These are phyloP conservation scores for Hybos culiciformis DNA, from an alignment of 2,888 invertebrate genomes.

Conservation along the genomic window DNA sequence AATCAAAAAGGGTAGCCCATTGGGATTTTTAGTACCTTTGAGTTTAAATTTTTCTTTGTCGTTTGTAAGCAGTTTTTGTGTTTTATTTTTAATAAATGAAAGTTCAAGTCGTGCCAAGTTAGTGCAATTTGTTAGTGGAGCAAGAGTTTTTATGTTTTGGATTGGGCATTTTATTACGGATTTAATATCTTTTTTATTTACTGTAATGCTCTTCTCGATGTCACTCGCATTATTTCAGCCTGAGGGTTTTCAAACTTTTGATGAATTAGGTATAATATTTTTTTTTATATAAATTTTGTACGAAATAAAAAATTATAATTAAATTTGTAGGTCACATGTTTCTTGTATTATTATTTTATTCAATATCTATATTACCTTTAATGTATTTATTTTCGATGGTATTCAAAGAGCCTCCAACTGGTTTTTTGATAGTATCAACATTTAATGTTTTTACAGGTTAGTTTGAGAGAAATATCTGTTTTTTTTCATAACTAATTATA, in stretches of 20 bases:
- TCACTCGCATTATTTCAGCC: constrained; percentile 51
- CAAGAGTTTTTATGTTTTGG: constrained; percentile 58
- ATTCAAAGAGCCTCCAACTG: constrained; percentile 59
- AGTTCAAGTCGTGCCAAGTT: constrained; percentile 59
- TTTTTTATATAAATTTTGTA: background rate
- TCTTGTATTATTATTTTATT: constrained; percentile 52
- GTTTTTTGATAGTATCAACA: constrained; percentile 59
- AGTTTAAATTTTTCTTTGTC: constrained; percentile 63
- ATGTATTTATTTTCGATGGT: constrained; percentile 54
- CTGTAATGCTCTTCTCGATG: constrained; percentile 47
- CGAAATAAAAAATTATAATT: background rate
- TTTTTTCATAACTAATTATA: no score
- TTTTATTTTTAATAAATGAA: constrained; percentile 51
- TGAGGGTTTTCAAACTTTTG: constrained; percentile 35
- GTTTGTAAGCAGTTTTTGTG: constrained; percentile 52
- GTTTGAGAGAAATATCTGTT: no score
- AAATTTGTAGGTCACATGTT: constrained; percentile 38
- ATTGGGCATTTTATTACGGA: constrained; percentile 46
- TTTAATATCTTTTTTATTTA: constrained; percentile 46
- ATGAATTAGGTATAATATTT: constrained; percentile 19
- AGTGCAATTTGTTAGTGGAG: constrained; percentile 62
- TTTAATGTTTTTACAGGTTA: constrained; percentile 59
- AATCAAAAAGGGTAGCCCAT: constrained; percentile 19
- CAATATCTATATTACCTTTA: constrained; percentile 56
- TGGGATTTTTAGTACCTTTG: constrained; percentile 50